phyloP scores from a whole-genome alignment of 2,797 vertebrate species.

The Lithobates sylvaticus region DNA sequence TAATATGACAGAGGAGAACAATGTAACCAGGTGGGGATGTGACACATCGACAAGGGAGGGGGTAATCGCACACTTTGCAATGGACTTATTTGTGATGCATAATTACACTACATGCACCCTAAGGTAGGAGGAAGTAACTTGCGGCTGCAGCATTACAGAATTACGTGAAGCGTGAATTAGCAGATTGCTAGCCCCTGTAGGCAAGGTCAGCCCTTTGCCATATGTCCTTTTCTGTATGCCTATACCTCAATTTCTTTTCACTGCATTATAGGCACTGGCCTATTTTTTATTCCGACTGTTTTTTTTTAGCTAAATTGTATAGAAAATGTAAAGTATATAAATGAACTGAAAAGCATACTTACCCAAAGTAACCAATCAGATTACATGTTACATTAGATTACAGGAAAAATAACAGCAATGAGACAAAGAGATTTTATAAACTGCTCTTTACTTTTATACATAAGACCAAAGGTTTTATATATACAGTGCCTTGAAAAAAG shows the following conservation, averaged over 20 bases:
- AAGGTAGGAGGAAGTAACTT: neutral
- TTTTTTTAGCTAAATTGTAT: neutral
- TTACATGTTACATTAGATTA: too few species aligned
- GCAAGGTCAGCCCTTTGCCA: slow-evolving; percentile 31
- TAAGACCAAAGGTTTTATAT: too few species aligned
- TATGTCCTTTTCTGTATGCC: slow-evolving; percentile 7
- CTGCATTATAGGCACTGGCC: neutral
- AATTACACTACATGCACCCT: neutral
- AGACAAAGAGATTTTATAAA: too few species aligned
- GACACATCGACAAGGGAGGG: neutral
- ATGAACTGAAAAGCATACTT: too few species aligned
- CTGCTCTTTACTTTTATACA: too few species aligned
- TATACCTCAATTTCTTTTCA: neutral
- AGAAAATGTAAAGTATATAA: neutral
- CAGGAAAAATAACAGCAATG: too few species aligned
- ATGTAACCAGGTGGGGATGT: neutral
- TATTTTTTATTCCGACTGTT: neutral
- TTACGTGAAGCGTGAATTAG: slow-evolving; percentile 8
- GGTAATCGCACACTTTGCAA: neutral
- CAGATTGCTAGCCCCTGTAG: slow-evolving; percentile 41
- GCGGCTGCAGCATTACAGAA: neutral
- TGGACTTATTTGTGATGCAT: neutral
- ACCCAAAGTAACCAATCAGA: too few species aligned
- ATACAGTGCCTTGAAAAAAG: too few species aligned
- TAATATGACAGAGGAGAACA: neutral